Base-by-base conservation (phyloP, 2,113 vertebrate genomes). In the Sphyrna mokarran region DNA sequence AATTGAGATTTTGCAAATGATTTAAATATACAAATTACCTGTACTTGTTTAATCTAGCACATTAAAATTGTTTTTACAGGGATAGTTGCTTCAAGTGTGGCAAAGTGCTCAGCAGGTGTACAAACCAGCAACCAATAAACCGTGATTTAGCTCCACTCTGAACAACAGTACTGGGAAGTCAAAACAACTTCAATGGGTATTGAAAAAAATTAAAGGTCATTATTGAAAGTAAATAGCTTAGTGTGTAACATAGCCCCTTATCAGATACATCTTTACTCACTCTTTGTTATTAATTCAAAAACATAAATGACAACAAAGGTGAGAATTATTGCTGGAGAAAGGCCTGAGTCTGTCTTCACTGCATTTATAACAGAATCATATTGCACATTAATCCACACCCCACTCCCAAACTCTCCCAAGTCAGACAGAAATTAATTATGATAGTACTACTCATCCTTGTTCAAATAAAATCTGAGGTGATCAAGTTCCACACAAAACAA, bases 141-240 rank as follows among this genome's bases (percentile, higher is more conserved):
- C 68, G 7, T 29, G 93, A 40, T 95, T 95, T 43, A 54, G 94
- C 69, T 54, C 43, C 13, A 54, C 40, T 54, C 40, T 76, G 26
- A 95, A 76, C 94, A 95, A 48, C 11, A 72, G 14, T 95, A 43
- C 26, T 54, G 43, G 69, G 23, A 95, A 95, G 26, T 95, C 94
- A 95, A 72, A 90, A 72, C 66, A 70, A 70, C 6, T 95, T 76
- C 37, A 95, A 95, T 72, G 94, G 23, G 68, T 76, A 43, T 76
- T 95, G 23, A 95, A 54, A 72, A 72, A 76, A 95, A 95, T 76
- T 76, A 72, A 95, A 95, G 43, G 23, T 95, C 40, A 95, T 95
- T 26, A 54, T 48, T 54, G 69, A 76, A 43, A 8, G 23, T 54
- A 54, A 72, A 95, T 95, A 54, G 69, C 20, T 37, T 22, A 48